Base-by-base conservation (phyloP, 2,888 invertebrate species). In the Heliconius cydno region DNA sequence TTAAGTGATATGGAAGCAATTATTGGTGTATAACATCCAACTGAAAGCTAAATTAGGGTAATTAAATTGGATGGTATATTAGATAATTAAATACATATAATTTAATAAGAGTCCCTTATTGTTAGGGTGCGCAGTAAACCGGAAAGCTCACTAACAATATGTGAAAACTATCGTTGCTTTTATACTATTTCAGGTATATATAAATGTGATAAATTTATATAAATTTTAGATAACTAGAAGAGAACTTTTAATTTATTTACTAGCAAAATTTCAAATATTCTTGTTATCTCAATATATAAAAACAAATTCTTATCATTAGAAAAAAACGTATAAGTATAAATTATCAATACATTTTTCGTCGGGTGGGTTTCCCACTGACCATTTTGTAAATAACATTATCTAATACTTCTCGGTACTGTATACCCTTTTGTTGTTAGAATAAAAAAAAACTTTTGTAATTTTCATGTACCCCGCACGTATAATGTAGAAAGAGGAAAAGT, bases 61-160 rank as follows among this genome's bases (percentile, higher is more conserved):
- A 66, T 65, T 75, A 75, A 65, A 28, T 75, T 46, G 65, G 75
- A 75, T 46, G 65, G 22, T 75, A 41, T 75, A 65, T 72, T 52
- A 34, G n/a, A 67, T 66, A 46, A 67, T 78, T 67, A 78, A 73
- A 72, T 73, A 52, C 22, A 66, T 65, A 72, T n/a, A 38, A 63
- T 75, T 75, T 65, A 65, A 65, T 65, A 75, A 75, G 41, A 41
- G 41, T 25, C 63, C 46, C 41, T 19, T 34, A 30, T 28, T 28
- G 41, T 9, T 75, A 25, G 75, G 65, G 75, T 75, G 75, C 6
- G 75, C 75, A 75, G 65, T 66, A 75, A 75, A 66, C 75, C 75
- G 75, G 63, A 75, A 75, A 65, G 65, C 75, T 66, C 38, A 28
- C 12, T 75, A 30, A 65, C 19, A 46, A 25, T 41, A 70, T 13